A percentile compares a stretch with the other conserved stretches of the same genome.
phyloP scores from a whole-genome alignment of 2,797 vertebrate species.

The Oreochromis mossambicus region DNA sequence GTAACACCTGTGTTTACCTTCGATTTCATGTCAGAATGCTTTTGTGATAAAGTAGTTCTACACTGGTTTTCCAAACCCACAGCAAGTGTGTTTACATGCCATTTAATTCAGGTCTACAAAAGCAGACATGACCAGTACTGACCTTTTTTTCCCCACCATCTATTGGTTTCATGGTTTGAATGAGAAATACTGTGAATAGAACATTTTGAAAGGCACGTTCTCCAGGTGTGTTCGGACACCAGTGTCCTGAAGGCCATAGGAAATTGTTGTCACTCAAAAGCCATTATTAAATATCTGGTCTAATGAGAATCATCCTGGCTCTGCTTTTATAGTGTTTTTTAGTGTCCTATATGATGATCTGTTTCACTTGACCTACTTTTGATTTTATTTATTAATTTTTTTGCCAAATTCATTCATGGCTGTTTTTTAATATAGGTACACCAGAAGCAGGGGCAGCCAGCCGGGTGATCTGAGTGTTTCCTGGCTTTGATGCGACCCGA shows the following conservation, averaged over 20 bases:
- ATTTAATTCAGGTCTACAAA: background rate
- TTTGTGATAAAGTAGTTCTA: background rate
- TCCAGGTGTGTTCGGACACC: background rate
- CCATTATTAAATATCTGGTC: slow-evolving; percentile 34
- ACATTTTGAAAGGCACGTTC: background rate
- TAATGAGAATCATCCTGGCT: slow-evolving; percentile 14
- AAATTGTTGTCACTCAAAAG: slow-evolving; percentile 47
- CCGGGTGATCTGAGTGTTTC: slow-evolving; percentile 72
- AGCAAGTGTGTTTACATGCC: background rate
- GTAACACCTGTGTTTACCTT: background rate
- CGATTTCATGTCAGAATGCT: background rate
- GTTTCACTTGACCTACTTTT: slow-evolving; percentile 23
- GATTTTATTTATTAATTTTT: background rate
- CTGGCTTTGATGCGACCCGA: slow-evolving; percentile 75
- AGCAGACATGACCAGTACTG: background rate
- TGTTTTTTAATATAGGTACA: slow-evolving; percentile 70
- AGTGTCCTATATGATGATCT: background rate
- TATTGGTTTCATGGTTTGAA: background rate
- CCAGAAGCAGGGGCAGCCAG: slow-evolving; percentile 59
- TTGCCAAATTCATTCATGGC: slow-evolving; percentile 16
- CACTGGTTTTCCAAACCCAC: background rate
- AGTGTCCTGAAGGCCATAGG: slow-evolving; percentile 20
- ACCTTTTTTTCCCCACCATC: background rate
- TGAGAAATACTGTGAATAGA: background rate
- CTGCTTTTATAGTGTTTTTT: background rate